Percentiles rank a stretch among this genome's conserved stretches.
These are phyloP conservation scores for Troides aeacus DNA, from an alignment of 2,888 invertebrate species.

Conservation along the genomic window DNA sequence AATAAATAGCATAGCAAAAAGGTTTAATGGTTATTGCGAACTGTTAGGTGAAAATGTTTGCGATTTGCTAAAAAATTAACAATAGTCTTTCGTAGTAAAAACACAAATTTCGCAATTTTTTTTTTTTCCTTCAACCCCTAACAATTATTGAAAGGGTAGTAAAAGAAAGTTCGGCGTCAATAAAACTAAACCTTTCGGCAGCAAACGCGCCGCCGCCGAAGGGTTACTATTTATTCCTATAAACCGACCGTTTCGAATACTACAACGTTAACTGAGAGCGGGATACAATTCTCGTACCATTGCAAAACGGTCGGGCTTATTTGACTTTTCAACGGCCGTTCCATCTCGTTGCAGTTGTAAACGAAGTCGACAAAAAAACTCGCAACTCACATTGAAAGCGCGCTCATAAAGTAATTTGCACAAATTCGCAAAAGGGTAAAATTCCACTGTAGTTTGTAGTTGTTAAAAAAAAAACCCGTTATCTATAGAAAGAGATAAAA, in stretches of 20 bases:
- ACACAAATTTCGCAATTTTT: constrained; percentile 53
- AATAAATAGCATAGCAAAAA: constrained; percentile 32
- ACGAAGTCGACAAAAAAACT: constrained; percentile 58
- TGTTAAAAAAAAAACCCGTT: constrained; percentile 63
- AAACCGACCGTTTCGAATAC: constrained; percentile 60
- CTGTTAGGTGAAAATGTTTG: constrained; percentile 37
- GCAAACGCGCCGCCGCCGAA: constrained; percentile 69
- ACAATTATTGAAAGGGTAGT: constrained; percentile 72
- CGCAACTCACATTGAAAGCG: constrained; percentile 54
- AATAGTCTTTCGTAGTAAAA: constrained; percentile 55
- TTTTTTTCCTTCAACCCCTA: constrained; percentile 52
- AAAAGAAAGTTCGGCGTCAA: constrained; percentile 69
- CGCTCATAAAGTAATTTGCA: constrained; percentile 78
- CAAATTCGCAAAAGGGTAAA: constrained; percentile 78
- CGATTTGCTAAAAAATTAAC: constrained; percentile 45
- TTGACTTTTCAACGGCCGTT: constrained; percentile 45
- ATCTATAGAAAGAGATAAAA: constrained; percentile 52
- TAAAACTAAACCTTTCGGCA: constrained; percentile 77
- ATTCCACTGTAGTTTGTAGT: constrained; percentile 54
- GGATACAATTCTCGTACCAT: constrained; percentile 55
- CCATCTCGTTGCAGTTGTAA: constrained; percentile 60
- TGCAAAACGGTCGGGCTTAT: constrained; percentile 48
- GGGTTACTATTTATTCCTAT: constrained; percentile 75
- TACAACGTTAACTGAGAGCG: constrained; percentile 50
- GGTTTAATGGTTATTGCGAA: constrained; percentile 31